Evolutionary conservation across 2,888 invertebrate genomes (phyloP).

Genomic region (Ceramica pisi): DNA sequence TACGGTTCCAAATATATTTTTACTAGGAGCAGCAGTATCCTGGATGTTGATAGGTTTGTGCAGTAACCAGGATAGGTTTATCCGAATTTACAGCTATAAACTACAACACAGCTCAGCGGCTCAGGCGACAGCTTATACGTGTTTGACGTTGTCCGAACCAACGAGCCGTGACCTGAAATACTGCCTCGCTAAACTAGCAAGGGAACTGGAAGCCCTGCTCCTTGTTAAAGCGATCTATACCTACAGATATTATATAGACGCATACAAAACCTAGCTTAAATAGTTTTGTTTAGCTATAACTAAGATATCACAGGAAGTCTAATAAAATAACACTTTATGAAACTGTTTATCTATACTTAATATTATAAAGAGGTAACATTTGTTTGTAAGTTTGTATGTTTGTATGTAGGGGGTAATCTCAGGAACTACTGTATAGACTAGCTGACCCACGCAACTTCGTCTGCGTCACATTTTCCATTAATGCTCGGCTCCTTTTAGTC

Average conservation of each 20-base stretch:
- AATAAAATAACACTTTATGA: neutral
- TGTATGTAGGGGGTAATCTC: too few relatives aligned
- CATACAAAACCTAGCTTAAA: neutral
- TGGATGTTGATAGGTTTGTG: slow-evolving; percentile 3
- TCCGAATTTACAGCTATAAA: neutral
- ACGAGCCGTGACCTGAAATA: slow-evolving; percentile 10
- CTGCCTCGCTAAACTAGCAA: slow-evolving; percentile 2
- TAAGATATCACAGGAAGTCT: slow-evolving; percentile 29
- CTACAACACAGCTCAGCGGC: neutral
- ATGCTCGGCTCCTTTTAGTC: too few relatives aligned
- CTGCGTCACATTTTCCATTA: too few relatives aligned
- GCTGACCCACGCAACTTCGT: too few relatives aligned
- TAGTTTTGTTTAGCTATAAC: slow-evolving; percentile 12
- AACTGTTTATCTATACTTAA: slow-evolving; percentile 13
- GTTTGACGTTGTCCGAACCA: slow-evolving; percentile 8
- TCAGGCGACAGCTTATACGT: slow-evolving; percentile 3
- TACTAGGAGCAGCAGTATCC: slow-evolving; percentile 7
- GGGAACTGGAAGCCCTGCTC: neutral
- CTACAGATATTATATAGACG: neutral
- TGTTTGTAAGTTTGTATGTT: too few relatives aligned
- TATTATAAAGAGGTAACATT: too few relatives aligned
- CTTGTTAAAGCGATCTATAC: neutral
- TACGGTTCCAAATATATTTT: slow-evolving; percentile 5
- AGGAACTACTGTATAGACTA: too few relatives aligned
- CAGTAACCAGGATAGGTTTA: too few relatives aligned